Evolutionary conservation across 2,113 vertebrate genomes (phyloP).

Genomic region (Donacobius atricapilla): DNA sequence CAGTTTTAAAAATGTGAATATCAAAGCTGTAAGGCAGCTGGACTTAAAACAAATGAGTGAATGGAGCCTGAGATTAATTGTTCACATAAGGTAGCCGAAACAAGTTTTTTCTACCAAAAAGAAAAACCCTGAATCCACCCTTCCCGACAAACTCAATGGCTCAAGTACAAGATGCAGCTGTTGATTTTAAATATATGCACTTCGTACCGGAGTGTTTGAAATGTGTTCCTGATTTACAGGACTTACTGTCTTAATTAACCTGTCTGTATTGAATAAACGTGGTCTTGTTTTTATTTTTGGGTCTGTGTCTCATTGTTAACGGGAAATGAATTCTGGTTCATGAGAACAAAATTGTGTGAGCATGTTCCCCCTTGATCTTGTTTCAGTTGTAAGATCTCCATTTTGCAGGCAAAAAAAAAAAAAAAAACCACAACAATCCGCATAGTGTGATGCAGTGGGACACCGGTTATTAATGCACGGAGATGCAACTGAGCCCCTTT

Average conservation of each 20-base stretch:
- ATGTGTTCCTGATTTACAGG: constrained; percentile 72
- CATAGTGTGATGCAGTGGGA: constrained; percentile 47
- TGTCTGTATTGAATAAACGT: constrained; percentile 74
- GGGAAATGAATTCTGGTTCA: not conserved
- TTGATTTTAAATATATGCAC: constrained; percentile 68
- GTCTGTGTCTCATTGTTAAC: constrained; percentile 35
- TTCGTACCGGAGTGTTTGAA: constrained; percentile 74
- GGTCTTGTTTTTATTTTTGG: constrained; percentile 62
- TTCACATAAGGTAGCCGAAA: constrained; percentile 58
- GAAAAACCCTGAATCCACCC: not conserved
- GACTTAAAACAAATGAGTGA: not conserved
- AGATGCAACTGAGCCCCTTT: constrained; percentile 63
- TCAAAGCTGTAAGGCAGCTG: constrained; percentile 45
- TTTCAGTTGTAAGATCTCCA: constrained; percentile 13
- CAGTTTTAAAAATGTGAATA: constrained; percentile 50
- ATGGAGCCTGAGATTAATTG: constrained; percentile 39
- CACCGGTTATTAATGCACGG: constrained; percentile 51
- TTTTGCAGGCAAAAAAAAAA: constrained; percentile 15
- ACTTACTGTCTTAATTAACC: constrained; percentile 68
- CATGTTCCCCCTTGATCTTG: not conserved
- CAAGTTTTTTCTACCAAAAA: constrained; percentile 56
- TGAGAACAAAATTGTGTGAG: not conserved
- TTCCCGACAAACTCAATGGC: constrained; percentile 62
- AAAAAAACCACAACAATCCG: constrained; percentile 6
- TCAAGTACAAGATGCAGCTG: constrained; percentile 34